These are phyloP conservation scores for Cheracebus regulus DNA, from an alignment of 2,797 vertebrate species.

Conservation along the genomic window DNA sequence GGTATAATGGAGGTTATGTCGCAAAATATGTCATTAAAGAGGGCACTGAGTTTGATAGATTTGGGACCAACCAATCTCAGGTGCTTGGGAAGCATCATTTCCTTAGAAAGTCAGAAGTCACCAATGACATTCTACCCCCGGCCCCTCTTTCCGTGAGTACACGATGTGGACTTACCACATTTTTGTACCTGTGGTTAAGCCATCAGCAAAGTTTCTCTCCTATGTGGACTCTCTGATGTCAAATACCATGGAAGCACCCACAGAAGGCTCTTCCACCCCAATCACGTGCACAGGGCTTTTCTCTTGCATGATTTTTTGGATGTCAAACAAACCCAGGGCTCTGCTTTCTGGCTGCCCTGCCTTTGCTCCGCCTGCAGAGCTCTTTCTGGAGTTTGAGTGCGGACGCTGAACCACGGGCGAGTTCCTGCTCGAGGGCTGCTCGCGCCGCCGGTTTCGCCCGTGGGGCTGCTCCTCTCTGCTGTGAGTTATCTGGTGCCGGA, in stretches of 20 bases:
- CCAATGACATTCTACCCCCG: background rate
- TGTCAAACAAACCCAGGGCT: constrained; percentile 62
- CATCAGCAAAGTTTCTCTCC: background rate
- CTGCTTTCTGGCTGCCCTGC: background rate
- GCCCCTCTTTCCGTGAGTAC: background rate
- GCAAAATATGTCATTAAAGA: background rate
- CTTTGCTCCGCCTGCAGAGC: background rate
- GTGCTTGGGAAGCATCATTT: background rate
- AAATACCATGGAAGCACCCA: background rate
- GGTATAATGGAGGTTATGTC: background rate
- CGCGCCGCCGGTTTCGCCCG: constrained; percentile 47
- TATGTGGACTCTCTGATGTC: constrained; percentile 59
- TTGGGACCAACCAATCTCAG: background rate
- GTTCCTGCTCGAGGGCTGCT: constrained; percentile 36
- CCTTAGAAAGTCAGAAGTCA: background rate
- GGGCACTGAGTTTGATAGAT: background rate
- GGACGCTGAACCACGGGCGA: background rate
- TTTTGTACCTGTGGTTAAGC: background rate
- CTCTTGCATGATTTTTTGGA: constrained; percentile 67
- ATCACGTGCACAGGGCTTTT: constrained; percentile 61
- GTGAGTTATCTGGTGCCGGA: constrained; percentile 67
- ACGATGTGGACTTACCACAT: background rate
- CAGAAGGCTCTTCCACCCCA: constrained; percentile 47
- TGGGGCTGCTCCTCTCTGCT: constrained; percentile 67
- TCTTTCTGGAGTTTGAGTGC: background rate